Evolutionary conservation across 2,113 vertebrate species (phyloP).

Genomic region (Rhea americana): DNA sequence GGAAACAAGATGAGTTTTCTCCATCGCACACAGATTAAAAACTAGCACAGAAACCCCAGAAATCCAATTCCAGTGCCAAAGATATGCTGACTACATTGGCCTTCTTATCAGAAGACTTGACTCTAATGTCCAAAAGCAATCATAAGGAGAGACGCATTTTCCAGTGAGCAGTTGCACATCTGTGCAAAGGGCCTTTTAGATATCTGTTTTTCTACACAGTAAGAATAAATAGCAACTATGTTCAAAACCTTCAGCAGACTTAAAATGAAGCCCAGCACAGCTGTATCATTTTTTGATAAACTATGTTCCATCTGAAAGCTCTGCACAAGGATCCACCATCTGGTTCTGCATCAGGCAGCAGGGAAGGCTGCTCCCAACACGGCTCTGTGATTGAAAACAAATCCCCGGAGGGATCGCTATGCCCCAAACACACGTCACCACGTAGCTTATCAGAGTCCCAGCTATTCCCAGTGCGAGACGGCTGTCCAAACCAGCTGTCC

Average conservation of each 20-base stretch:
- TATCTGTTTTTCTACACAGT: not conserved
- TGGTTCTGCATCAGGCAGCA: not conserved
- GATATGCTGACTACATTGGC: not conserved
- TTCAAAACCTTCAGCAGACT: not conserved
- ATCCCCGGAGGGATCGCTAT: not conserved
- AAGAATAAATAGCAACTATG: not conserved
- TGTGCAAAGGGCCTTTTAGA: not conserved
- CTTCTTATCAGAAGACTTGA: not conserved
- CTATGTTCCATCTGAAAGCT: not conserved
- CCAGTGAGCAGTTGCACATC: not conserved
- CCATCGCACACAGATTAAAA: not conserved
- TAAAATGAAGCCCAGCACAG: not conserved
- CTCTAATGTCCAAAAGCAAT: not conserved
- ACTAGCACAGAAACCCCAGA: not conserved
- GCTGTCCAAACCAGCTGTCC: not conserved
- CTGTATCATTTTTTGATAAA: accelerated
- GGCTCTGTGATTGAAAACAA: accelerated
- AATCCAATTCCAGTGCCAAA: not conserved
- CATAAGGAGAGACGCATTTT: not conserved
- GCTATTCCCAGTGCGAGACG: not conserved
- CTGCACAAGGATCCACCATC: not conserved
- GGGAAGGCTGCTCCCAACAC: not conserved
- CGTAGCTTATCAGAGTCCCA: not conserved
- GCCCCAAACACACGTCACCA: not conserved
- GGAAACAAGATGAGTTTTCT: not conserved